Evolutionary conservation across 2,113 vertebrate species (phyloP).

Genomic region (Bagarius yarrelli): DNA sequence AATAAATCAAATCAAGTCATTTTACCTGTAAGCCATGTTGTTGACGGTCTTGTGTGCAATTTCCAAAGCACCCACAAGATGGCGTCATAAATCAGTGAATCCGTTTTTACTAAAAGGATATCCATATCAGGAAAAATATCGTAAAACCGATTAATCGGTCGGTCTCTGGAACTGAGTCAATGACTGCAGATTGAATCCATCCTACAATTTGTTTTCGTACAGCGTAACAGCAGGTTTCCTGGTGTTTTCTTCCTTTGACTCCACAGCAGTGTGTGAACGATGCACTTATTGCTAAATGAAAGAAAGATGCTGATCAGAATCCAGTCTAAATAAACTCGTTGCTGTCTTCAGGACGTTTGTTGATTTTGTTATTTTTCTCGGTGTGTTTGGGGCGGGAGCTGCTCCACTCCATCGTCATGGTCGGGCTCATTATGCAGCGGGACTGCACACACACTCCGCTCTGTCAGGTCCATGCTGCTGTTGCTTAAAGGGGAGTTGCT

Average conservation of each 20-base stretch:
- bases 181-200: no score
- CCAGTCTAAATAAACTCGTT: background rate
- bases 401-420: background rate
- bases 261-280: background rate
- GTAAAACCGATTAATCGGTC: no score
- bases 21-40: no score
- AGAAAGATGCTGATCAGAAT: background rate
- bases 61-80: no score
- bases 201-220: background rate
- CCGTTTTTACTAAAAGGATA: no score
- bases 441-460: conserved; percentile 10
- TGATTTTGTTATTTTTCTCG: background rate
- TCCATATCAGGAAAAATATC: no score
- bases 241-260: background rate
- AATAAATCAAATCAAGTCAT: no score
- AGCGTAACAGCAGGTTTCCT: no score
- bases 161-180: no score
- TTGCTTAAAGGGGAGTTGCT: conserved; percentile 9
- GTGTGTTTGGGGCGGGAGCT: conserved; percentile 23
- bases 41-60: no score
- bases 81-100: no score
- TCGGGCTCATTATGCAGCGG: conserved; percentile 4
- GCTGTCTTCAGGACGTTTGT: background rate
- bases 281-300: background rate
- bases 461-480: conserved; percentile 7